Evolutionary conservation across 2,797 vertebrate genomes (phyloP).

Genomic region (Sebastolobus altivelis): DNA sequence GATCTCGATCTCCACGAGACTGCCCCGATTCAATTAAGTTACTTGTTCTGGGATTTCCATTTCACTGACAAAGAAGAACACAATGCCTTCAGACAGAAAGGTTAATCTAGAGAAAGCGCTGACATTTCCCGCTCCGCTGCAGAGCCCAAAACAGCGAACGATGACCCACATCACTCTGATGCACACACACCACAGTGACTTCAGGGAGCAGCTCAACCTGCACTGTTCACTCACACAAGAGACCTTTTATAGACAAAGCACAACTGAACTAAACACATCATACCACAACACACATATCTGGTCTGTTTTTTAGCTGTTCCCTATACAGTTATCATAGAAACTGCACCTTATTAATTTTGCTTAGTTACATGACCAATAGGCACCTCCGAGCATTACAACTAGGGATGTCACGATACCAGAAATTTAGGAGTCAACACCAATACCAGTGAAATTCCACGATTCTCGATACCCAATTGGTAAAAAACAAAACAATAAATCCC

Average conservation of each 20-base stretch:
- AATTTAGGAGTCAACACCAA: too few relatives aligned
- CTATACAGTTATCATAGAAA: background rate
- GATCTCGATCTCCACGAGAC: conserved; percentile 7
- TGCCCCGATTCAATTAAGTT: conserved; percentile 17
- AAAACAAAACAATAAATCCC: too few relatives aligned
- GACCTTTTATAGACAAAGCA: background rate
- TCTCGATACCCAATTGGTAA: fast-evolving
- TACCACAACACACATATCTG: background rate
- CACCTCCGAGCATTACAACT: too few relatives aligned
- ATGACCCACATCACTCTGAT: conserved; percentile 40
- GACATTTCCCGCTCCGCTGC: conserved; percentile 58
- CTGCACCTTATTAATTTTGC: background rate
- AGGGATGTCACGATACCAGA: too few relatives aligned
- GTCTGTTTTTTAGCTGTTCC: background rate
- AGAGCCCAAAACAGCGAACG: conserved; percentile 39
- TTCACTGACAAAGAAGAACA: conserved; percentile 48
- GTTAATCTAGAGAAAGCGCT: conserved; percentile 66
- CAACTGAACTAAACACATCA: background rate
- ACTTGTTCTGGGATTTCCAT: conserved; percentile 24
- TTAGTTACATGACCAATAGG: background rate
- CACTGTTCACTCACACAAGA: conserved; percentile 3
- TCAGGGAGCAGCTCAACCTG: conserved; percentile 21
- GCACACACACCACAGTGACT: conserved; percentile 22
- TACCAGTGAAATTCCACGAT: too few relatives aligned
- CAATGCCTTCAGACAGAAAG: conserved; percentile 52